Percentiles rank a stretch among this genome's conserved stretches.
Evolutionary conservation across 1,140 invertebrate genomes (phyloP).

Genomic region (Chelonus insularis): DNA sequence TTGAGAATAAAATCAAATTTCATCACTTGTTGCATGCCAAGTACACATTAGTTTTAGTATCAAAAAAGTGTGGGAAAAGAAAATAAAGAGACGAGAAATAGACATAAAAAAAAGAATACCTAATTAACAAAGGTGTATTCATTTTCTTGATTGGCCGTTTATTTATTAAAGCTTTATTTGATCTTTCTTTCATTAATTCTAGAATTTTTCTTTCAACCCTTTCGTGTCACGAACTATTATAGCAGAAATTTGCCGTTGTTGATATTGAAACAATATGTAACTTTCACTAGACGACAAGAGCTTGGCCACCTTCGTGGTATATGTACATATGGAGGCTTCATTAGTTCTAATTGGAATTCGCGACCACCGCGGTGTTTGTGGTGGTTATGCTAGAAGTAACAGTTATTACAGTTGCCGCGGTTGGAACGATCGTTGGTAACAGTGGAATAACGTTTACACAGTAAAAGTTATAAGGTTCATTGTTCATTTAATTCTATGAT

Average conservation of each 20-base stretch:
- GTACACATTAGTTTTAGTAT: no score
- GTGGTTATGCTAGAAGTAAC: conserved; percentile 34
- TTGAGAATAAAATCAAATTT: not conserved
- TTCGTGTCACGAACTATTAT: not conserved
- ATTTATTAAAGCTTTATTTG: no score
- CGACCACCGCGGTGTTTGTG: conserved; percentile 34
- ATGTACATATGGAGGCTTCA: conserved; percentile 25
- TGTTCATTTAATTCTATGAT: conserved; percentile 22
- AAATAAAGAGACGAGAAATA: no score
- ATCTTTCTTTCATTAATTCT: not conserved
- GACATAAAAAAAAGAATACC: no score
- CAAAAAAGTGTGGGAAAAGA: no score
- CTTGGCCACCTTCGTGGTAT: conserved; percentile 5
- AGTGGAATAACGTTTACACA: conserved; percentile 14
- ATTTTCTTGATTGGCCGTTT: no score
- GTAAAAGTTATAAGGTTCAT: conserved; percentile 19
- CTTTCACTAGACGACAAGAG: conserved; percentile 27
- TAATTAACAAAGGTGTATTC: no score
- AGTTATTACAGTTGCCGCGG: conserved; percentile 28
- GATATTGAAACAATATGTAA: conserved; percentile 26
- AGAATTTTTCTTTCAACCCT: not conserved
- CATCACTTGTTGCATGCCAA: not conserved
- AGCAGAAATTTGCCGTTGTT: not conserved
- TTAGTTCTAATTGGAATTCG: conserved; percentile 49
- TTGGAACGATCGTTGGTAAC: conserved; percentile 30